Evolutionary conservation across 2,797 vertebrate genomes (phyloP), one percentile per base, ranked within the genome.

Genomic region (Carcharodon carcharias): DNA sequence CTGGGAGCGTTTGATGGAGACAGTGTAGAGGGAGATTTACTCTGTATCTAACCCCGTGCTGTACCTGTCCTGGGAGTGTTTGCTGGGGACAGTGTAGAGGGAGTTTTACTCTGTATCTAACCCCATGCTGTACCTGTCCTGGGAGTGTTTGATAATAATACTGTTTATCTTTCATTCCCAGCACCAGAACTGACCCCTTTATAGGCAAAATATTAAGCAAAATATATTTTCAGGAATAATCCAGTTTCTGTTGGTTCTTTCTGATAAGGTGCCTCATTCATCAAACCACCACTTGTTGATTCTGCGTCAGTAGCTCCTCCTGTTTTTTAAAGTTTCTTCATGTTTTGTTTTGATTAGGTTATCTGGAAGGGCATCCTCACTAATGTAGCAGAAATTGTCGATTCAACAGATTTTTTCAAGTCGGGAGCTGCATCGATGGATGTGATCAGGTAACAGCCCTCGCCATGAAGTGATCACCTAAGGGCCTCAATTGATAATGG

Each of bases 361-460:
- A 97, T 98, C 88, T 99, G 99, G 99, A 97, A 98, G 95, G 98
- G 98, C 96, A 99, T 99, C 96, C 98, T 99, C 82, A 97, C 97
- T 1, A 99, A 98, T 0, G 97, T 98, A 7, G 96, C 96, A 0
- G 96, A 97, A 63, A 97, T 99, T 80, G 98, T 98, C 65, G 98
- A 98, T 96, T 97, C 98, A 87, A 99, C 98, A 0, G 99, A 99
- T 96, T 99, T 99, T 97, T 99, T 99, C 97, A 99, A 98, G 97
- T 98, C 98, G 0, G 99, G 99, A 58, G 99, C 99, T 4, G 98
- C 98, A 0, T 99, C 99, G 0, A 99, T 99, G 98, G 98, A 99
- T 63, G 98, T 99, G 21, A 98, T 99, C 96, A 99, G 99, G 99
- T 99, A 97, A 96, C 50, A 12, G 12, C 28, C 54, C 28, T 5